Base-by-base conservation (phyloP, 1,140 invertebrate species). In the Drosophila pseudoananassae region DNA sequence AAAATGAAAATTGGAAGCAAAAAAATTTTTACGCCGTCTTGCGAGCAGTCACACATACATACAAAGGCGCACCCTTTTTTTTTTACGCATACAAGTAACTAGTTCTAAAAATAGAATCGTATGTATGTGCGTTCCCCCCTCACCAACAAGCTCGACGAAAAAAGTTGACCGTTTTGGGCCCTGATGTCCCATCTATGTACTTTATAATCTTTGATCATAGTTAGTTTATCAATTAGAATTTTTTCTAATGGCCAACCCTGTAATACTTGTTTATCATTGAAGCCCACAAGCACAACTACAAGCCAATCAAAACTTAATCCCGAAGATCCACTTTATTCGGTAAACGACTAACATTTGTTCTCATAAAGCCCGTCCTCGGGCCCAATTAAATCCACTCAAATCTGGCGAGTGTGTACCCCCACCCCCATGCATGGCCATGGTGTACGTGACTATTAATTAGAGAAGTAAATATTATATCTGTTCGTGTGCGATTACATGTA, bases 401-500 rank as follows among this genome's bases (percentile, higher is more conserved):
- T 47, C 12, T 23, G 6, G 17, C 27, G n/a, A 14, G 57, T 17
- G 17, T 25, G 25, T 14, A n/a, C 38, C 14, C n/a, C 61, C 29
- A 14, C 5, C 45, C 23, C 43, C 8, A 10, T 7, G 3, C 12
- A 10, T 12, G 12, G 10, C 33, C 33, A 12, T 36, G 63, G 63
- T 66, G 63, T 66, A 66, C 63, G 63, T 66, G 63, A 66, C 63
- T 64, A 78, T 78, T 78, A 78, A 78, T 78, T 78, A 73, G 76
- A 71, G 76, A 52, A 61, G 75, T 71, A 78, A 78, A 78, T 78
- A 78, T 78, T 72, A 78, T 78, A 66, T 78, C 56, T 68, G 69
- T 78, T 78, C 66, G 59, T 75, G 69, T 77, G 52, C 59, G 46
- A 46, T 64, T 65, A 76, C 74, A 71, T 65, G 74, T 43, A 38